These are phyloP conservation scores for Craterocephalus amniculus DNA, from an alignment of 2,797 vertebrate genomes.

Conservation along the genomic window DNA sequence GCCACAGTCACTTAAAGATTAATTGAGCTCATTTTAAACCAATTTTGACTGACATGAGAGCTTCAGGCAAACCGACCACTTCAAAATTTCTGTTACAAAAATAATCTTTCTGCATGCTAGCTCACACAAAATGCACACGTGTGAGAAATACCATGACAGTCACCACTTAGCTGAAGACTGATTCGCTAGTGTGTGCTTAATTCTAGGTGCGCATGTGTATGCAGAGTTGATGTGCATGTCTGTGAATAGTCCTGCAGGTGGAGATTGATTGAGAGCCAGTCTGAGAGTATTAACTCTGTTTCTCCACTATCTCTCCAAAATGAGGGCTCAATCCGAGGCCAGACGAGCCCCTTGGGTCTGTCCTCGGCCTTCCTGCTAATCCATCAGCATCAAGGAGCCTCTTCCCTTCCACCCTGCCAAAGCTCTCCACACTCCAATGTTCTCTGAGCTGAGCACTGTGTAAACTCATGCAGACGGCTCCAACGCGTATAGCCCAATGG, in stretches of 20 bases:
- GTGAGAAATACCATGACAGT: slow-evolving; percentile 15
- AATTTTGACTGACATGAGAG: too few relatives aligned
- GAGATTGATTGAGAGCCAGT: slow-evolving; percentile 49
- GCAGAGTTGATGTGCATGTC: slow-evolving; percentile 6
- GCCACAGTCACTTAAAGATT: too few relatives aligned
- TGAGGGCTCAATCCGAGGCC: slow-evolving; percentile 40
- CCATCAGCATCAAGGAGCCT: slow-evolving; percentile 65
- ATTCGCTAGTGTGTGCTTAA: slow-evolving; percentile 15
- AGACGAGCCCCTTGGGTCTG: slow-evolving; percentile 39
- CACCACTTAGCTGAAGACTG: slow-evolving; percentile 36
- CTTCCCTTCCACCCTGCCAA: slow-evolving; percentile 29
- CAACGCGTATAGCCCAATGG: slow-evolving; percentile 6
- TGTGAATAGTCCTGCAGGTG: slow-evolving; percentile 23
- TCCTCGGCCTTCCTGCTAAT: slow-evolving; percentile 58
- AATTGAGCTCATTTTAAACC: too few relatives aligned
- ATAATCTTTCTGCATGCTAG: too few relatives aligned
- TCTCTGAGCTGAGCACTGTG: slow-evolving; percentile 34
- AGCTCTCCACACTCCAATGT: slow-evolving; percentile 47
- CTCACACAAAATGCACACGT: background rate
- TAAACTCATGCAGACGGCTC: slow-evolving; percentile 47
- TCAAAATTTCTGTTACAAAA: too few relatives aligned
- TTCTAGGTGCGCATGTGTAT: slow-evolving; percentile 5
- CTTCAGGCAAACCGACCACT: too few relatives aligned
- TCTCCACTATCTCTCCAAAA: slow-evolving; percentile 37
- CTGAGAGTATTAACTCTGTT: slow-evolving; percentile 48